These are phyloP conservation scores for Elmis aenea DNA, from an alignment of 2,888 invertebrate species.

Conservation along the genomic window DNA sequence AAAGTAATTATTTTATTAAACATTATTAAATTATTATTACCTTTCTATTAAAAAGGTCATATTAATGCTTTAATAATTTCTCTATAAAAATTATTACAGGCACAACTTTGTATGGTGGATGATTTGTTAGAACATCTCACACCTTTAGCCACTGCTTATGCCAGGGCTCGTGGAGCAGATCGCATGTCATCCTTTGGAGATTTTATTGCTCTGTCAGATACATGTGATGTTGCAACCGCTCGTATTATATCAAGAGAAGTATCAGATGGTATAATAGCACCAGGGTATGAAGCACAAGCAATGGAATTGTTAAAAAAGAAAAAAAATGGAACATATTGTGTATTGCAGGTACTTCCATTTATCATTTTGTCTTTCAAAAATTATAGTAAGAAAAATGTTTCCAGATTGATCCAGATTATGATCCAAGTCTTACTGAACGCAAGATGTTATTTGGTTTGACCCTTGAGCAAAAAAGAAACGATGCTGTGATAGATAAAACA, in stretches of 20 bases:
- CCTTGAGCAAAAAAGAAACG: constrained; percentile 84
- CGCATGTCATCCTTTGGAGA: constrained; percentile 99
- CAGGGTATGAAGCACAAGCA: constrained; percentile 81
- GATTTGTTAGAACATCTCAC: constrained; percentile 70
- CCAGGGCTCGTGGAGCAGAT: constrained; percentile 94
- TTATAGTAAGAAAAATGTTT: constrained; percentile 7
- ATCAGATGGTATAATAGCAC: constrained; percentile 97
- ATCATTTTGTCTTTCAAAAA: not conserved
- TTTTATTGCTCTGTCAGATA: constrained; percentile 89
- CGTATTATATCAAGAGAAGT: constrained; percentile 89
- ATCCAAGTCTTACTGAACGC: constrained; percentile 75
- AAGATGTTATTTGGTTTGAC: constrained; percentile 80
- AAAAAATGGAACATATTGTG: constrained; percentile 88
- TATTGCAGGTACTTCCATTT: constrained; percentile 67
- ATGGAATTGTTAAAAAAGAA: constrained; percentile 85
- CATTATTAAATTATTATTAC: too few species aligned
- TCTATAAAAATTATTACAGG: too few species aligned
- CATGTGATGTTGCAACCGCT: constrained; percentile 87
- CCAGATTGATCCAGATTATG: constrained; percentile 79
- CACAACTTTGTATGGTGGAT: constrained; percentile 88
- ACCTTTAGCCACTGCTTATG: constrained; percentile 87
- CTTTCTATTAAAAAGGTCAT: too few species aligned
- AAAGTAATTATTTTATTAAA: too few species aligned
- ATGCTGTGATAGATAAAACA: constrained; percentile 71
- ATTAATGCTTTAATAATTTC: not conserved